Base-by-base conservation (phyloP, 1,140 invertebrate species). In the Phthorimaea operculella region DNA sequence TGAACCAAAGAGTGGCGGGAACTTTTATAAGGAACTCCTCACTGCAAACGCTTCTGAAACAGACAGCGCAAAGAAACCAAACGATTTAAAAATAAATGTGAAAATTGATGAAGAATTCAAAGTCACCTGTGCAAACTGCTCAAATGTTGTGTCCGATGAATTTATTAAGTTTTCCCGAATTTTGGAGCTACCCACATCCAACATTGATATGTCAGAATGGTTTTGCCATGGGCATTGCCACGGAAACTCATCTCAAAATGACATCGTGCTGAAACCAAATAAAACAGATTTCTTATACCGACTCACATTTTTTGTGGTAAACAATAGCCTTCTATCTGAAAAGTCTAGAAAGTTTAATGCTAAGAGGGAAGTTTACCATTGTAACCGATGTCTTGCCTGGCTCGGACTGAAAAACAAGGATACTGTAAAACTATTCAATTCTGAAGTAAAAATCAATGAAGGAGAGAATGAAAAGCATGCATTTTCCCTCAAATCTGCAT, bases 141-240 rank as follows among this genome's bases (percentile, higher is more conserved):
- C 66, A 4, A 85, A 86, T 66, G 54, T 72, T 39, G 67, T 89
- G 7, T 83, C 81, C 4, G 59, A 66, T 54, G 59, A 70, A 44
- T 54, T 52, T 10, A 53, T 82, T 0, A 74, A 76, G 34, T 89
- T 88, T 76, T 59, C 85, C 33, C 75, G 87, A 55, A 73, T 89
- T 66, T 72, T 89, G 55, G 87, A 88, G 53, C 69, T 89, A 51
- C 88, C 88, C 8, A 82, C 85, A 1, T 71, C 82, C 33, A 87
- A 85, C 81, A 66, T 85, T 53, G 87, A 89, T 59, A 79, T 84
- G 68, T 83, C 78, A 0, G 87, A 89, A 54, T 89, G 87, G 88
- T 89, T 88, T 67, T 89, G 88, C 59, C 88, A 88, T 60, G 78
- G 70, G 3, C 76, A 80, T 12, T 50, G 57, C 4, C 68, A 74